Evolutionary conservation across 2,888 invertebrate species (phyloP).

Genomic region (Cantharis lateralis): DNA sequence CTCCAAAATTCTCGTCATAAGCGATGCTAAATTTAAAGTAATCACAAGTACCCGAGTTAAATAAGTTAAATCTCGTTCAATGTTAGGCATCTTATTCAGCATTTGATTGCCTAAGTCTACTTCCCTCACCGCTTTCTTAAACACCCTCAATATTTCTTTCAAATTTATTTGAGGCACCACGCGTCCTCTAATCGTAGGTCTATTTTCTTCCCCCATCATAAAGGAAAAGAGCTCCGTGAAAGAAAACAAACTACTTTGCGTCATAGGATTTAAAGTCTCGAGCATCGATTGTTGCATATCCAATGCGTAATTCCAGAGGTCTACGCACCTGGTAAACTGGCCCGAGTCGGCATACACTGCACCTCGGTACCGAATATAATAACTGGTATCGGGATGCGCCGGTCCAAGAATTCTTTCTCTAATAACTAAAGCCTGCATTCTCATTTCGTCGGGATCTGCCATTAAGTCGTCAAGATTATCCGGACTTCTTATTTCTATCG

Average conservation of each 20-base stretch:
- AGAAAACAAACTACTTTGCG: constrained; percentile 90
- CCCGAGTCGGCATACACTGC: constrained; percentile 88
- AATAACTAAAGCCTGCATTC: constrained; percentile 93
- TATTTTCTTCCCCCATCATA: constrained; percentile 87
- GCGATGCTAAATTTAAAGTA: constrained; percentile 80
- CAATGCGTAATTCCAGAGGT: constrained; percentile 94
- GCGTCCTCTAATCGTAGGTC: constrained; percentile 63
- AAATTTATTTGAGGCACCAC: constrained; percentile 82
- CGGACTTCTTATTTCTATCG: constrained; percentile 78
- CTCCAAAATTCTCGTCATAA: constrained; percentile 71
- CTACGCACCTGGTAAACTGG: constrained; percentile 89
- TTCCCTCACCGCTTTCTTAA: constrained; percentile 80
- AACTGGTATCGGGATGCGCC: constrained; percentile 95
- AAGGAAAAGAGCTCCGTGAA: constrained; percentile 95
- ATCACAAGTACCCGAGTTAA: constrained; percentile 85
- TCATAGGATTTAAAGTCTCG: constrained; percentile 92
- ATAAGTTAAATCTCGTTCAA: constrained; percentile 75
- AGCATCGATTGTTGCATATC: constrained; percentile 95
- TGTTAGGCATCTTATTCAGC: constrained; percentile 63
- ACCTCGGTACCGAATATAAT: constrained; percentile 83
- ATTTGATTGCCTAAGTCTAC: constrained; percentile 69
- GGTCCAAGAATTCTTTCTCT: constrained; percentile 89
- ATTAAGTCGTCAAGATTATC: constrained; percentile 84
- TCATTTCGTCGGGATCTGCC: constrained; percentile 93
- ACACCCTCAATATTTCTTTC: constrained; percentile 80